These are phyloP conservation scores for Camptogramma bilineatum DNA, from an alignment of 2,888 invertebrate genomes.

Conservation along the genomic window DNA sequence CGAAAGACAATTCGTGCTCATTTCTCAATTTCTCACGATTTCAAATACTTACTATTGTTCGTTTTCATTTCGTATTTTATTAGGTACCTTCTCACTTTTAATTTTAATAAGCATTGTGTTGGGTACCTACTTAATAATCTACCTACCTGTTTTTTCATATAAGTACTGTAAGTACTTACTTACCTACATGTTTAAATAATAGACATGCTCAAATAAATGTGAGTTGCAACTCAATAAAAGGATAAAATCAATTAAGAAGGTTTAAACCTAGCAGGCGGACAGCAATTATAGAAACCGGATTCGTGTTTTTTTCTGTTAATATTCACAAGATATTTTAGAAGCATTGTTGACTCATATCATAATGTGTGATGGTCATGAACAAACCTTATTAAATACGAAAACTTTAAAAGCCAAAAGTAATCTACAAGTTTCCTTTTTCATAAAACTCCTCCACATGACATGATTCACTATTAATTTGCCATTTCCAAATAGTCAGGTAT, in stretches of 20 bases:
- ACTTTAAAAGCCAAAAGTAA: conserved; percentile 52
- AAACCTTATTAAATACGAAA: conserved; percentile 38
- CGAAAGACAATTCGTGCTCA: not conserved
- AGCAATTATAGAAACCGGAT: conserved; percentile 31
- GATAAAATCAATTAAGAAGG: not conserved
- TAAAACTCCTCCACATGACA: conserved; percentile 63
- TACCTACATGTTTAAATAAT: not conserved
- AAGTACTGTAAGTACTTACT: too few relatives aligned
- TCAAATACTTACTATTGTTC: conserved; percentile 20
- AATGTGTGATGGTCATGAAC: conserved; percentile 44
- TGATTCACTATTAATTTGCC: conserved; percentile 70
- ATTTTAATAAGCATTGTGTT: not conserved
- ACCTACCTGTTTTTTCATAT: too few relatives aligned
- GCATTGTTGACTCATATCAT: conserved; percentile 49
- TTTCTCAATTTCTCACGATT: conserved; percentile 29
- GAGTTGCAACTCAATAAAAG: not conserved
- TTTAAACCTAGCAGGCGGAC: not conserved
- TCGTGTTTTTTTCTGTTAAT: conserved; percentile 18
- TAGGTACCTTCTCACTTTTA: not conserved
- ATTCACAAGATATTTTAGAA: conserved; percentile 22
- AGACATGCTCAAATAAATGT: not conserved
- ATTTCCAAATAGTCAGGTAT: conserved; percentile 51
- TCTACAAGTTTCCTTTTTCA: conserved; percentile 77
- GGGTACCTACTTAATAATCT: not conserved
- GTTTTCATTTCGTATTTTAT: conserved; percentile 5